phyloP scores from a whole-genome alignment of 1,140 invertebrate genomes.

The Trachymyrmex cornetzi region DNA sequence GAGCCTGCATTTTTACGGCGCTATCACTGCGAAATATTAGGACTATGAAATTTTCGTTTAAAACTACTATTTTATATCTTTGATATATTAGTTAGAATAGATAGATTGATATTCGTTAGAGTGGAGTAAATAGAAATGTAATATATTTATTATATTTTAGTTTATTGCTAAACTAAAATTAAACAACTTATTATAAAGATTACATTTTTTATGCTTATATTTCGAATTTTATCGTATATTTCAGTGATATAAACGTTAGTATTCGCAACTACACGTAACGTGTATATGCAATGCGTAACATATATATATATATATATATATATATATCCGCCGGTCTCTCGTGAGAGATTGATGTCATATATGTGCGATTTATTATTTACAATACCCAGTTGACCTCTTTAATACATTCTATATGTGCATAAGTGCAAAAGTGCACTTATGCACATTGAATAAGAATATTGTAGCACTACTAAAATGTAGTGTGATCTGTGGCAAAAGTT shows the following conservation, averaged over 20 bases:
- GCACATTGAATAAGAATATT: background rate
- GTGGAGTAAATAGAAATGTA: background rate
- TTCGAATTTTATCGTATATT: background rate
- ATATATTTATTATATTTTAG: constrained; percentile 1
- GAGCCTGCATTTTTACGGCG: constrained; percentile 19
- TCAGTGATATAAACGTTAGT: background rate
- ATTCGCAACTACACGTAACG: background rate
- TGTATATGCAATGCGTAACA: background rate
- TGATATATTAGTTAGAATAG: no score
- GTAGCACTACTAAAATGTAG: background rate
- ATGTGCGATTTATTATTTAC: constrained; percentile 1
- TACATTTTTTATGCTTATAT: background rate
- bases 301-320: background rate
- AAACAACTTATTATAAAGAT: background rate
- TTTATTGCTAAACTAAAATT: constrained; percentile 6
- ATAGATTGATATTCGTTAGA: no score
- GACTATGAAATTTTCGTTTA: constrained; percentile 12
- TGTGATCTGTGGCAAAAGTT: background rate
- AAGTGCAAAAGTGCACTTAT: background rate
- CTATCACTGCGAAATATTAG: constrained; percentile 20
- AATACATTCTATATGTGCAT: background rate
- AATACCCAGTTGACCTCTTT: background rate
- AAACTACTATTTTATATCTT: background rate
- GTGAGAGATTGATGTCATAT: background rate
- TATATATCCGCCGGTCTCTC: background rate